Percentiles rank a stretch among this genome's conserved stretches.
Conservation (phyloP, 1,140 invertebrate species). For the Aporrectodea caliginosa region DNA sequence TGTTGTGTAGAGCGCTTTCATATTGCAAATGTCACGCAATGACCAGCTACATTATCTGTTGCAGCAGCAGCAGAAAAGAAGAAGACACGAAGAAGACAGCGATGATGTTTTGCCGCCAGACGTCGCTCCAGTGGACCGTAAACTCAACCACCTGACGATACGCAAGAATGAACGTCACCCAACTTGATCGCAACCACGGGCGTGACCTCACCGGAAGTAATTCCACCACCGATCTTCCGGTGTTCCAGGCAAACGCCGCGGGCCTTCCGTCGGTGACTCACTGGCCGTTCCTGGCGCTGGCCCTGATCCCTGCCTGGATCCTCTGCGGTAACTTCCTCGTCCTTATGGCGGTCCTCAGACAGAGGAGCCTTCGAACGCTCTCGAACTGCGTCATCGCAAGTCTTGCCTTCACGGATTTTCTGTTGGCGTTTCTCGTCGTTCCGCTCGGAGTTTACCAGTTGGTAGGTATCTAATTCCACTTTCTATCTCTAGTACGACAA, state of each 20-base stretch:
- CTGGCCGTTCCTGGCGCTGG: slow-evolving; percentile 9
- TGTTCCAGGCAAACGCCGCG: not conserved
- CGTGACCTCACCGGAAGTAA: not conserved
- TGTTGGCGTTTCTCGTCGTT: slow-evolving; percentile 26
- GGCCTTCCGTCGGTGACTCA: not conserved
- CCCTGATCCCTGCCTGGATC: slow-evolving; percentile 54
- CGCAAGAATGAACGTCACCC: too few species aligned
- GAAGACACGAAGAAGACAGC: too few species aligned
- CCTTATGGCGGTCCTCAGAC: slow-evolving; percentile 49
- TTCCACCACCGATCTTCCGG: not conserved
- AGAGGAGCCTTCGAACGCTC: slow-evolving; percentile 35
- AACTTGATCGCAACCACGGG: too few species aligned
- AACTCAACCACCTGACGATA: too few species aligned
- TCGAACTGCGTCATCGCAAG: slow-evolving; percentile 34
- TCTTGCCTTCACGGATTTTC: slow-evolving; percentile 68
- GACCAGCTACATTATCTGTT: too few species aligned
- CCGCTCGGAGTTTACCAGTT: slow-evolving; percentile 26
- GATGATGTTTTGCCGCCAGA: too few species aligned
- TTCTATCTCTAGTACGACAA: too few species aligned
- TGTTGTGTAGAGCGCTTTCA: too few species aligned
- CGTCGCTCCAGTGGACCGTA: too few species aligned
- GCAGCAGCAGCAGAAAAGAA: too few species aligned
- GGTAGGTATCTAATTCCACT: too few species aligned
- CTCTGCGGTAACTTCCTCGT: slow-evolving; percentile 66
- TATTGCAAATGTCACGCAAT: too few species aligned